phyloP scores from a whole-genome alignment of 2,113 vertebrate genomes.

The Lophius piscatorius region DNA sequence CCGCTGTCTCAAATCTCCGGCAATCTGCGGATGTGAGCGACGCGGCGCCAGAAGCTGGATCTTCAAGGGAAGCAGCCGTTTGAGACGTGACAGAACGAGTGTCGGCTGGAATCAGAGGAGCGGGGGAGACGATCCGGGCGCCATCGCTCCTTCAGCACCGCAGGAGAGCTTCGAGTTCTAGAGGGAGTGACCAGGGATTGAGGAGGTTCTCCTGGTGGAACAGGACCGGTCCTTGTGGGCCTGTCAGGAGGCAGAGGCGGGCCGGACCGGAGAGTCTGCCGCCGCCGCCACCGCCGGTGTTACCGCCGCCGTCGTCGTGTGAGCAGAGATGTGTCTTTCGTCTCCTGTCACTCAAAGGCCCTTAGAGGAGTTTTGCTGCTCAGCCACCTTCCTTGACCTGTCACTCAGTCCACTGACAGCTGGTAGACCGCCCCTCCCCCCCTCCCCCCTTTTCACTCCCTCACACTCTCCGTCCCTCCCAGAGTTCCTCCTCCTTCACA shows the following conservation, averaged over 20 bases:
- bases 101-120: constrained; percentile 75
- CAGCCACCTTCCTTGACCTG: constrained; percentile 75
- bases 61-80: constrained; percentile 71
- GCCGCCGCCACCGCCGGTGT: constrained; percentile 41
- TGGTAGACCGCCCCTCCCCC: constrained; percentile 48
- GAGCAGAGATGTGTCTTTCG: constrained; percentile 60
- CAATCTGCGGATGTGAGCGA: constrained; percentile 68
- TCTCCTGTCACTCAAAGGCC: constrained; percentile 67
- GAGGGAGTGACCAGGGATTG: constrained; percentile 19
- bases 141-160: too few relatives aligned
- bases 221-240: constrained; percentile 53
- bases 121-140: constrained; percentile 73
- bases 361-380: constrained; percentile 61
- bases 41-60: constrained; percentile 71
- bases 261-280: constrained; percentile 51
- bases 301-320: constrained; percentile 50
- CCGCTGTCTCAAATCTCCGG: constrained; percentile 71
- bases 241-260: constrained; percentile 56
- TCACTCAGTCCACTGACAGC: constrained; percentile 75
- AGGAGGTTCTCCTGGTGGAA: constrained; percentile 43
- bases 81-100: constrained; percentile 75
- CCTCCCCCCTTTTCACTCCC: constrained; percentile 26
- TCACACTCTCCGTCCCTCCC: constrained; percentile 54
- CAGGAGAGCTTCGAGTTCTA: constrained; percentile 31
- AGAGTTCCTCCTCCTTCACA: constrained; percentile 54